Evolutionary conservation across 2,797 vertebrate genomes (phyloP).

Genomic region (Heterohyrax brucei): DNA sequence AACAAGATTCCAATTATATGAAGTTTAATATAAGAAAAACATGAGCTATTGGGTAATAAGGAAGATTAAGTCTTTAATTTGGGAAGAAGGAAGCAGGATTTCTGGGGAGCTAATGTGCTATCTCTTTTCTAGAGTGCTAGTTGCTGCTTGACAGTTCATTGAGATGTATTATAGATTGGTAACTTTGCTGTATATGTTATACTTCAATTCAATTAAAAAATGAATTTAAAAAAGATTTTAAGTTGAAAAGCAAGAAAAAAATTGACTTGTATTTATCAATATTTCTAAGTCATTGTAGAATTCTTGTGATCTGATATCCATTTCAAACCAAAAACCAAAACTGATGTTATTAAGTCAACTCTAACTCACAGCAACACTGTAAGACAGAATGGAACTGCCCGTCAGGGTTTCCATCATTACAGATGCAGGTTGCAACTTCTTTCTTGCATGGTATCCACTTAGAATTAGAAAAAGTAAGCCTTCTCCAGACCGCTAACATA

Average conservation of each 20-base stretch:
- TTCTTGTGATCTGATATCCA: neutral
- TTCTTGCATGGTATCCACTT: too few relatives aligned
- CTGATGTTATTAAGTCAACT: too few relatives aligned
- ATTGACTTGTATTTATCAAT: neutral
- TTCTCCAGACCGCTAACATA: neutral
- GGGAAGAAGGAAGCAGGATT: neutral
- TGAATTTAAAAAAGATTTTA: neutral
- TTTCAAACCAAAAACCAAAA: too few relatives aligned
- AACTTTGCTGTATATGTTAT: neutral
- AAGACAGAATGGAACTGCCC: too few relatives aligned
- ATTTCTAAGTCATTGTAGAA: neutral
- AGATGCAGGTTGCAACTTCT: too few relatives aligned
- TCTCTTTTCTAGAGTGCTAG: neutral
- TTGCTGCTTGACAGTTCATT: neutral
- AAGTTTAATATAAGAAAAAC: neutral
- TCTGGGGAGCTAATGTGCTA: neutral
- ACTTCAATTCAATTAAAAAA: neutral
- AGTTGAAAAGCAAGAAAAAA: neutral
- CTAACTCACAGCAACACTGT: too few relatives aligned
- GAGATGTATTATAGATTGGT: neutral
- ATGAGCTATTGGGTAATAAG: neutral
- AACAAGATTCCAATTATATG: neutral
- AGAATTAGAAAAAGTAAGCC: neutral
- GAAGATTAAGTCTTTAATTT: neutral
- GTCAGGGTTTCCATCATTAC: too few relatives aligned